Evolutionary conservation across 1,140 invertebrate genomes (phyloP).

Genomic region (Drosophila tani): DNA sequence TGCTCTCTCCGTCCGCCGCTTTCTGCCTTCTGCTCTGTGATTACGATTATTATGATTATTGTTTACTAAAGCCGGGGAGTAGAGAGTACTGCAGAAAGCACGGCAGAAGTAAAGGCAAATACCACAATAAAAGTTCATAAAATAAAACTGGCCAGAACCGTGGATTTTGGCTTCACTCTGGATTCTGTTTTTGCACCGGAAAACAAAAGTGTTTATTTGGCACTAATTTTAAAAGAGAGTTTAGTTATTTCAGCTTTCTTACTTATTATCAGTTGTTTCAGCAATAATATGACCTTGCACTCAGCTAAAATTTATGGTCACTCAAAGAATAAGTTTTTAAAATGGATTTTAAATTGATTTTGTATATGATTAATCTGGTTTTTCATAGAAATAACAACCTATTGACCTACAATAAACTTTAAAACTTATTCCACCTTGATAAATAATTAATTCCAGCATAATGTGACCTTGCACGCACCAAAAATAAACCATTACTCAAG

Average conservation of each 20-base stretch:
- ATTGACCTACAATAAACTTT: neutral
- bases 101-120: slow-evolving; percentile 51
- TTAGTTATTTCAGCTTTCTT: neutral
- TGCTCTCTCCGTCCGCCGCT: no score
- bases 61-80: slow-evolving; percentile 53
- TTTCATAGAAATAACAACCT: accelerated
- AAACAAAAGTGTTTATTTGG: neutral
- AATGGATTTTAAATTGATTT: neutral
- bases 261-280: neutral
- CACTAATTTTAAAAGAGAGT: no score
- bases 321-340: neutral
- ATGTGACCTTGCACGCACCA: neutral
- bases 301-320: neutral
- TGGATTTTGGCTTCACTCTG: neutral
- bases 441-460: neutral
- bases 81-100: slow-evolving; percentile 28
- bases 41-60: slow-evolving; percentile 83
- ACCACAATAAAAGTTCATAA: slow-evolving; percentile 76
- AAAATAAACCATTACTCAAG: neutral
- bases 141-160: slow-evolving; percentile 61
- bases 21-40: slow-evolving; percentile 55
- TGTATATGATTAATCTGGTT: accelerated
- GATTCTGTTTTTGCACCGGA: neutral
- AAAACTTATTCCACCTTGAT: no score
- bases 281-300: neutral